Evolutionary conservation across 2,888 invertebrate species (phyloP).

Genomic region (Phoronis australis): DNA sequence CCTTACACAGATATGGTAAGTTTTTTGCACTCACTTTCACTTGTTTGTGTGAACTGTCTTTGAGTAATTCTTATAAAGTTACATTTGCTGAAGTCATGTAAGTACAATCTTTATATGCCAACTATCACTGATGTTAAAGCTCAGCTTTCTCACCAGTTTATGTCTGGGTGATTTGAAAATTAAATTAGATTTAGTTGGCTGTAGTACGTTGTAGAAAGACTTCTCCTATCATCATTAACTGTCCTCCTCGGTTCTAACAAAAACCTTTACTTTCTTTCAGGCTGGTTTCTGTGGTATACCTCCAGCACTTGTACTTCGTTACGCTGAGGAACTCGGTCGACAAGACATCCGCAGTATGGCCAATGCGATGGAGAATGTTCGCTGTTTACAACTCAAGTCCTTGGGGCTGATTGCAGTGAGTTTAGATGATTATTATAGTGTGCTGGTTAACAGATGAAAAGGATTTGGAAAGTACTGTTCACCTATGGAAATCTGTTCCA

Average conservation of each 20-base stretch:
- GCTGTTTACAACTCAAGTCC: constrained; percentile 37
- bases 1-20: constrained; percentile 46
- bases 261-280: constrained; percentile 27
- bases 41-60: neutral
- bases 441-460: neutral
- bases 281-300: constrained; percentile 50
- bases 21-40: no score
- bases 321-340: constrained; percentile 44
- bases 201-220: no score
- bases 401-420: constrained; percentile 40
- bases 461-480: neutral
- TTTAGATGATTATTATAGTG: neutral
- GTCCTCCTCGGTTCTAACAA: no score
- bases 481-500: neutral
- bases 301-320: constrained; percentile 48
- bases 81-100: neutral
- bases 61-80: neutral
- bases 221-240: no score
- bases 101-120: no score
- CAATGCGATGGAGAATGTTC: constrained; percentile 44
- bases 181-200: no score
- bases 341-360: constrained; percentile 42
- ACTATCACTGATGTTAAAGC: no score
- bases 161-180: no score
- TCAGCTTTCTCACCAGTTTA: no score